Percentiles rank a stretch among this genome's conserved stretches.
Evolutionary conservation across 2,113 vertebrate species (phyloP).

Genomic region (Tachuris rubrigastra): DNA sequence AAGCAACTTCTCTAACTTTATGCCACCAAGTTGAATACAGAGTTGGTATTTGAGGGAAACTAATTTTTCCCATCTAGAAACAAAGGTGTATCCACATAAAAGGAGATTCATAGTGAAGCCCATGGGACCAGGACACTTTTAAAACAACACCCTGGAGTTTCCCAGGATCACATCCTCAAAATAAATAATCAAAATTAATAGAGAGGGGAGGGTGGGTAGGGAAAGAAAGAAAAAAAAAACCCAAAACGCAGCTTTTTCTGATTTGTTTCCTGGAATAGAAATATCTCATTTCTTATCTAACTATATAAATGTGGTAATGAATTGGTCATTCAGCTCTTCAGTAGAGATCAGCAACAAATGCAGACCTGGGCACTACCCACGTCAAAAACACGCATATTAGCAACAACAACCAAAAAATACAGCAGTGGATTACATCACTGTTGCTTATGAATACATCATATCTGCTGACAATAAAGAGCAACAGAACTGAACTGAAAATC

Average conservation of each 20-base stretch:
- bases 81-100: neutral
- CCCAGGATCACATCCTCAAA: neutral
- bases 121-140: neutral
- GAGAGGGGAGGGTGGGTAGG: fast-evolving
- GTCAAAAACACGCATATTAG: neutral
- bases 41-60: neutral
- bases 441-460: neutral
- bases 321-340: neutral
- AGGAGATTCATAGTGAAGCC: neutral
- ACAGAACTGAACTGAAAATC: neutral
- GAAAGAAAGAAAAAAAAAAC: neutral
- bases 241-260: neutral
- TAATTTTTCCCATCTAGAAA: neutral
- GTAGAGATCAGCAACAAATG: neutral
- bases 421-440: neutral
- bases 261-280: neutral
- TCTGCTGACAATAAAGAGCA: neutral
- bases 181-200: neutral
- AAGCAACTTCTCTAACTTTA: neutral
- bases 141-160: neutral
- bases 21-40: neutral
- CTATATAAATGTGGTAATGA: neutral
- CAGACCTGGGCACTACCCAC: neutral
- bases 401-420: neutral
- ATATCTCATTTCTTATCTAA: neutral